A percentile compares a stretch with the other conserved stretches of the same genome.
Evolutionary conservation across 2,113 vertebrate genomes (phyloP).

Genomic region (Platycercus adscitus): DNA sequence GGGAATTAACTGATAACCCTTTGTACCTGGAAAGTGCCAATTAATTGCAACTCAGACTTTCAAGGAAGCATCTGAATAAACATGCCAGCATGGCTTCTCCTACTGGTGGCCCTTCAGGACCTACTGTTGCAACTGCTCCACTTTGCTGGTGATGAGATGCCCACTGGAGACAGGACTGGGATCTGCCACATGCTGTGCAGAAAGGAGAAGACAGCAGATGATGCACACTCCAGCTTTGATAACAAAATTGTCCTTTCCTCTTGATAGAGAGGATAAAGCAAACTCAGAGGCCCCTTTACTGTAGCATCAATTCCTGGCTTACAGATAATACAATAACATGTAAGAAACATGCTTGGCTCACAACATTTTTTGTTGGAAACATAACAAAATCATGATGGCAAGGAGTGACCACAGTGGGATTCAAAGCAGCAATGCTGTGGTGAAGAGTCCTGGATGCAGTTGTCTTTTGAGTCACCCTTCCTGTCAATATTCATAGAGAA

Average conservation of each 20-base stretch:
- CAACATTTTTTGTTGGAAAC: neutral
- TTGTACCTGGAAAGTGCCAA: neutral
- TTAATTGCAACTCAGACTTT: neutral
- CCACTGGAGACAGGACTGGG: neutral
- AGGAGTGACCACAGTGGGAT: constrained; percentile 10
- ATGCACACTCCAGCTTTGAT: neutral
- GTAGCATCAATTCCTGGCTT: neutral
- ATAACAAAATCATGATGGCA: neutral
- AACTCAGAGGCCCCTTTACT: neutral
- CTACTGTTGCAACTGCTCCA: neutral
- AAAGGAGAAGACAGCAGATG: neutral
- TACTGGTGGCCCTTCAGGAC: neutral
- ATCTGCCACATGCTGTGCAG: neutral
- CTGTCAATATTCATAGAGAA: constrained; percentile 58
- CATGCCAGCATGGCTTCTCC: neutral
- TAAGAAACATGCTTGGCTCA: neutral
- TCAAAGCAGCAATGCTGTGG: neutral
- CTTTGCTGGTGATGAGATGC: neutral
- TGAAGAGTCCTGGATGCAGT: neutral
- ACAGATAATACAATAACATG: neutral
- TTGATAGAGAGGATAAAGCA: neutral
- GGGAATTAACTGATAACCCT: neutral
- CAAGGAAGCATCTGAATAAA: neutral
- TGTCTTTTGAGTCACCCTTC: constrained; percentile 60
- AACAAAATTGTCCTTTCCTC: neutral